Percentiles rank a stretch among this genome's conserved stretches.
Conservation (phyloP, 1,140 invertebrate species). For the Eriosoma lanigerum region DNA sequence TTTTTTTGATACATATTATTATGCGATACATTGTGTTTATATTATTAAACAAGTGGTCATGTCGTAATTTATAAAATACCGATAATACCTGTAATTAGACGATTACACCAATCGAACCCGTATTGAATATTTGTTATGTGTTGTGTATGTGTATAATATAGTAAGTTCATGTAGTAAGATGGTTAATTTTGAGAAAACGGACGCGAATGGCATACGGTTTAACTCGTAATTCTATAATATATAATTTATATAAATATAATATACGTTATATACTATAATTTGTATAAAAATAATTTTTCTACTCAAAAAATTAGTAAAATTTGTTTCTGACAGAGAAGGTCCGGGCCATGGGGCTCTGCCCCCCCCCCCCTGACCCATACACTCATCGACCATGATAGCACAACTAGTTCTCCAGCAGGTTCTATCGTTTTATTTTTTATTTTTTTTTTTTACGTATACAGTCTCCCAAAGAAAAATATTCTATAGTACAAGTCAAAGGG, state of each 20-base stretch:
- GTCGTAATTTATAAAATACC: too few relatives aligned
- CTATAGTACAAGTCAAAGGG: too few relatives aligned
- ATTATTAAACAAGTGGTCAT: too few relatives aligned
- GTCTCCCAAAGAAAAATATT: too few relatives aligned
- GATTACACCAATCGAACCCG: background rate
- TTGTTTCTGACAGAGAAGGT: background rate
- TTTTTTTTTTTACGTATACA: too few relatives aligned
- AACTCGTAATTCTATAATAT: background rate
- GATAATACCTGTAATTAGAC: too few relatives aligned
- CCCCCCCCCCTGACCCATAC: background rate
- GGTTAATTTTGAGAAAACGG: background rate
- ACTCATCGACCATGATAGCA: background rate
- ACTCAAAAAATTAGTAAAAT: background rate
- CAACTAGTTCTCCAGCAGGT: too few relatives aligned
- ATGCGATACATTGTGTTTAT: too few relatives aligned
- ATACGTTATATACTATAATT: conserved; percentile 6
- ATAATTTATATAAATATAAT: background rate
- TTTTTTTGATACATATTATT: too few relatives aligned
- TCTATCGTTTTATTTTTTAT: too few relatives aligned
- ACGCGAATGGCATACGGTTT: background rate
- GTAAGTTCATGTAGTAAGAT: background rate
- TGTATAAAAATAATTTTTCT: background rate
- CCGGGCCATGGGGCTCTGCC: conserved; percentile 2
- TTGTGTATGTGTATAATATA: background rate
- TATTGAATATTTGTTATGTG: background rate